Percentiles rank a stretch among this genome's conserved stretches.
phyloP scores from a whole-genome alignment of 2,797 vertebrate genomes.

The Microcaecilia unicolor region DNA sequence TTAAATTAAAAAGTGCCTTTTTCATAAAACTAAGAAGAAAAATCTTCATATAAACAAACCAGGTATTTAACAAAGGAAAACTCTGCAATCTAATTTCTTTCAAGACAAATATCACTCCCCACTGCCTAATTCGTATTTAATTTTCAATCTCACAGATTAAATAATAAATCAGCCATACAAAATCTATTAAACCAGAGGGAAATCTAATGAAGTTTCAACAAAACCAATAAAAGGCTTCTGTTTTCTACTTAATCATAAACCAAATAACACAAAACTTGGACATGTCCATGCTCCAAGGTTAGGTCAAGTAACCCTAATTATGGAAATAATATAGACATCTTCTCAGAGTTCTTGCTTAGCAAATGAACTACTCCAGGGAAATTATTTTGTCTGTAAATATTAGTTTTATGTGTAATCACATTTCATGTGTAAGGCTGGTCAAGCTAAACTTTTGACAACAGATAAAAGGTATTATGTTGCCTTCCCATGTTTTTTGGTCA shows the following conservation, averaged over 20 bases:
- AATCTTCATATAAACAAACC: neutral
- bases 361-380: neutral
- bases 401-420: neutral
- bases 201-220: neutral
- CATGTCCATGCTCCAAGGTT: neutral
- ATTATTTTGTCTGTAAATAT: neutral
- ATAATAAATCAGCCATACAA: neutral
- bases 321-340: neutral
- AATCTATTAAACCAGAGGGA: slow-evolving; percentile 4
- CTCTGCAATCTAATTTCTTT: slow-evolving; percentile 24
- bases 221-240: neutral
- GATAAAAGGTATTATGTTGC: too few relatives aligned
- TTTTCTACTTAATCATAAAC: neutral
- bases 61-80: slow-evolving; percentile 20
- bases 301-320: neutral
- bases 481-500: too few relatives aligned
- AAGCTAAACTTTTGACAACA: too few relatives aligned
- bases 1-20: too few relatives aligned
- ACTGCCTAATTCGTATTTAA: neutral
- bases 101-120: neutral
- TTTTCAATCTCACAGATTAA: slow-evolving; percentile 8
- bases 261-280: neutral
- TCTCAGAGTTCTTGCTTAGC: neutral
- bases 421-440: neutral
- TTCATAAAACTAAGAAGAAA: too few relatives aligned